These are phyloP conservation scores for Latrodectus geometricus DNA, from an alignment of 1,140 invertebrate species.

Conservation along the genomic window DNA sequence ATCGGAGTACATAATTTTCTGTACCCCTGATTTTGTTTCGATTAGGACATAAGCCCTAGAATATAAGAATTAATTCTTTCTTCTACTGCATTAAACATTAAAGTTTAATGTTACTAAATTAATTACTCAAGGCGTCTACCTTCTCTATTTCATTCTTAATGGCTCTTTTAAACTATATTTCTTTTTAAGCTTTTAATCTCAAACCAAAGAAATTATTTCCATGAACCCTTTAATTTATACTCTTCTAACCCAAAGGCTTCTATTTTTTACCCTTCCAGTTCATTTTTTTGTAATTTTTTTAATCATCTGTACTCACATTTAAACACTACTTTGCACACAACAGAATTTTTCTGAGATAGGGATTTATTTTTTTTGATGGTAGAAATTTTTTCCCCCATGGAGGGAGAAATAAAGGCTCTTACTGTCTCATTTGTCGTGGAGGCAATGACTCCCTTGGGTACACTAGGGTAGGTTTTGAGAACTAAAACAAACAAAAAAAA, in stretches of 20 bases:
- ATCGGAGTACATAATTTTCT: not conserved
- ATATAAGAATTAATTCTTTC: slow-evolving; percentile 30
- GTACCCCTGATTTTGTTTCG: slow-evolving; percentile 13
- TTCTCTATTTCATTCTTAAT: slow-evolving; percentile 42
- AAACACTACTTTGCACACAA: slow-evolving; percentile 16
- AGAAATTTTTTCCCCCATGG: not conserved
- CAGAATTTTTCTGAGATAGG: not conserved
- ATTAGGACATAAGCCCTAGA: slow-evolving; percentile 25
- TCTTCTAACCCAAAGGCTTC: slow-evolving; percentile 13
- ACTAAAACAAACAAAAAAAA: slow-evolving; percentile 29
- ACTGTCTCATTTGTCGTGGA: slow-evolving; percentile 39
- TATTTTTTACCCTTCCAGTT: not conserved
- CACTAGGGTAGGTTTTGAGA: not conserved
- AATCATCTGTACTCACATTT: slow-evolving; percentile 3
- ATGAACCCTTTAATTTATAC: slow-evolving; percentile 45
- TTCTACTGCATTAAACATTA: slow-evolving; percentile 38
- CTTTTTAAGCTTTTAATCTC: slow-evolving; percentile 56
- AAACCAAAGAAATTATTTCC: slow-evolving; percentile 52
- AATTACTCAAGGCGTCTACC: slow-evolving; percentile 28
- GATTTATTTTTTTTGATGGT: slow-evolving; percentile 14
- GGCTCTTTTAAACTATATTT: slow-evolving; percentile 55
- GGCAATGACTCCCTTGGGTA: slow-evolving; percentile 30
- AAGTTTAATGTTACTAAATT: slow-evolving; percentile 60
- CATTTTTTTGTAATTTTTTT: slow-evolving; percentile 21
- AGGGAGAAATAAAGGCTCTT: slow-evolving; percentile 22